These are phyloP conservation scores for Drosophila fulvimacula DNA, from an alignment of 2,888 invertebrate genomes.

Conservation along the genomic window DNA sequence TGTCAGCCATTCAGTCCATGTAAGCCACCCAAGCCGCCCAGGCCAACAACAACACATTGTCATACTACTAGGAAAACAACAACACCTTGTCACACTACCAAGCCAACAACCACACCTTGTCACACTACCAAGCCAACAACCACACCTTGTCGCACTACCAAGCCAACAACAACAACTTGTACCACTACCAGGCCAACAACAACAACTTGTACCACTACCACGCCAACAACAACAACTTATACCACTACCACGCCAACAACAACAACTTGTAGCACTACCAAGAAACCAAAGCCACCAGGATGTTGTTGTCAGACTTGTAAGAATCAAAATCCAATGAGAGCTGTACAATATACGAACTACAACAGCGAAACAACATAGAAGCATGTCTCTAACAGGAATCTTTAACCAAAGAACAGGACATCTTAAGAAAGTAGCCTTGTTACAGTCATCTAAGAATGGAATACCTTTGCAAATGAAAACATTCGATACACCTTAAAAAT, in stretches of 20 bases:
- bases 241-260: not conserved
- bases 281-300: not conserved
- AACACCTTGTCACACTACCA: not conserved
- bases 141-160: not conserved
- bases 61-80: not conserved
- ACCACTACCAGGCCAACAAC: not conserved
- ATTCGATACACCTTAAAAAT: not conserved
- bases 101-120: too few relatives aligned
- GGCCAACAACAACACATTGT: not conserved
- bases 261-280: not conserved
- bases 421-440: conserved; percentile 20
- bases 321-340: too few relatives aligned
- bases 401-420: not conserved
- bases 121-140: not conserved
- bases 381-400: too few relatives aligned
- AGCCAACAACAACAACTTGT: not conserved
- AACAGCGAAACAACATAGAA: too few relatives aligned
- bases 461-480: not conserved
- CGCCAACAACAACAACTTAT: not conserved
- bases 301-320: too few relatives aligned
- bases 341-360: too few relatives aligned
- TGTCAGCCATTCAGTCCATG: too few relatives aligned
- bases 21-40: too few relatives aligned
- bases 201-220: not conserved
- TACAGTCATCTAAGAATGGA: too few relatives aligned